phyloP scores from a whole-genome alignment of 2,113 vertebrate species.

The Mesoclemmys tuberculata region DNA sequence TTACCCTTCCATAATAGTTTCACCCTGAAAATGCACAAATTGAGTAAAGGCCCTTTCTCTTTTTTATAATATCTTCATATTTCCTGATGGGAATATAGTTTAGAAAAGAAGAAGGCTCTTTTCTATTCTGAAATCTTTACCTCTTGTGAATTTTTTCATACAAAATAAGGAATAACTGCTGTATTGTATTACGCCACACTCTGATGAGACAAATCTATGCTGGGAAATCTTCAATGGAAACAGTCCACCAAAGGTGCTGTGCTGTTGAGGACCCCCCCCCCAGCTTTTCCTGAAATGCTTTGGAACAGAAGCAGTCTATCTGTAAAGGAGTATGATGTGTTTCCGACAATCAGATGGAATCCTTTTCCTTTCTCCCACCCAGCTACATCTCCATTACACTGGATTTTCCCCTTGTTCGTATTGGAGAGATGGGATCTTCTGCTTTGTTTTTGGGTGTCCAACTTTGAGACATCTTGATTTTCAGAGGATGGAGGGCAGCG shows the following conservation, averaged over 20 bases:
- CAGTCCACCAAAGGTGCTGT: accelerated
- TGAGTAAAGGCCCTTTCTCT: neutral
- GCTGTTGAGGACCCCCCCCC: neutral
- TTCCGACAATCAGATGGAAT: accelerated
- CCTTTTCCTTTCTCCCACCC: neutral
- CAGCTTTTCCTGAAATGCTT: neutral
- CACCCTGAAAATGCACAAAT: neutral
- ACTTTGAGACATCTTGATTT: neutral
- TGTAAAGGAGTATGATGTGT: neutral
- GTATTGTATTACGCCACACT: neutral
- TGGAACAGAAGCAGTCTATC: neutral
- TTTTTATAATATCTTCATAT: neutral
- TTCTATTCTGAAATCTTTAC: neutral
- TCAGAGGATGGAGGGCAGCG: neutral
- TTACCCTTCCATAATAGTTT: neutral
- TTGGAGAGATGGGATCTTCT: neutral
- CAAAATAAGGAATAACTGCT: conserved; percentile 15
- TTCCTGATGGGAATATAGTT: conserved; percentile 35
- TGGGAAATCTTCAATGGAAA: neutral
- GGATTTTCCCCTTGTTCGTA: neutral
- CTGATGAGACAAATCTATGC: neutral
- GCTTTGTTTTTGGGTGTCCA: neutral
- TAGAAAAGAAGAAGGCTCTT: neutral
- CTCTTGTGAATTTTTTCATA: neutral
- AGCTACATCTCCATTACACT: neutral